Conservation (phyloP, 53 echinoderm and acorn worm genomes). For the Apostichopus leukothele region DNA sequence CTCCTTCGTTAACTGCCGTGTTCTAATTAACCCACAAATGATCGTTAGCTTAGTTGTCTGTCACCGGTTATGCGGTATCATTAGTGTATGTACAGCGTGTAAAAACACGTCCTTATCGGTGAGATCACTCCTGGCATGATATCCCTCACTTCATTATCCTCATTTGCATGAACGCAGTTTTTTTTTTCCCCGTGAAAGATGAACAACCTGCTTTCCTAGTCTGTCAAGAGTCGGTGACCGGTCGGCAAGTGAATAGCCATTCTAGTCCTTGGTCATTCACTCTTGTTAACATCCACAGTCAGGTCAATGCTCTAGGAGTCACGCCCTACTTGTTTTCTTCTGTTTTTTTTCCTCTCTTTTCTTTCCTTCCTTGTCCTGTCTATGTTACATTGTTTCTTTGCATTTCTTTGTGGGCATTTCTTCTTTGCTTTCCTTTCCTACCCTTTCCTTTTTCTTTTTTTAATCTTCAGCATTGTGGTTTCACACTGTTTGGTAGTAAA, state of each 20-base stretch:
- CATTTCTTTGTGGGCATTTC: neutral
- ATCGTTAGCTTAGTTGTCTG: too few relatives aligned
- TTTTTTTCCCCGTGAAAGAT: too few relatives aligned
- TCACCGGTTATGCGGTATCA: too few relatives aligned
- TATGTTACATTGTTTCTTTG: neutral
- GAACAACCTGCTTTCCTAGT: neutral
- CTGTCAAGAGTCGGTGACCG: constrained; percentile 28
- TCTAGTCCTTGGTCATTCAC: constrained; percentile 7
- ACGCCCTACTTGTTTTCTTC: constrained; percentile 31
- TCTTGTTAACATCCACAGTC: neutral
- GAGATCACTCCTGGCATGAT: too few relatives aligned
- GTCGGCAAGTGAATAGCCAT: neutral
- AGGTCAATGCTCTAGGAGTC: constrained; percentile 39
- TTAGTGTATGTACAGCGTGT: too few relatives aligned
- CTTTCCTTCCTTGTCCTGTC: neutral
- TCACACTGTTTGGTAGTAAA: neutral
- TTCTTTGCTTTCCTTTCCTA: constrained; percentile 9
- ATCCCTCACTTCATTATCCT: too few relatives aligned
- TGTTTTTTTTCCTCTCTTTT: too few relatives aligned
- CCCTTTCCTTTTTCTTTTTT: neutral
- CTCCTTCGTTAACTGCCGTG: neutral
- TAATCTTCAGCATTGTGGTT: neutral
- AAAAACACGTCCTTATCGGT: too few relatives aligned
- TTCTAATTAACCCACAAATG: neutral
- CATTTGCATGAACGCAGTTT: too few relatives aligned